Evolutionary conservation across 2,888 invertebrate species (phyloP).

Genomic region (Cantharis rufa): DNA sequence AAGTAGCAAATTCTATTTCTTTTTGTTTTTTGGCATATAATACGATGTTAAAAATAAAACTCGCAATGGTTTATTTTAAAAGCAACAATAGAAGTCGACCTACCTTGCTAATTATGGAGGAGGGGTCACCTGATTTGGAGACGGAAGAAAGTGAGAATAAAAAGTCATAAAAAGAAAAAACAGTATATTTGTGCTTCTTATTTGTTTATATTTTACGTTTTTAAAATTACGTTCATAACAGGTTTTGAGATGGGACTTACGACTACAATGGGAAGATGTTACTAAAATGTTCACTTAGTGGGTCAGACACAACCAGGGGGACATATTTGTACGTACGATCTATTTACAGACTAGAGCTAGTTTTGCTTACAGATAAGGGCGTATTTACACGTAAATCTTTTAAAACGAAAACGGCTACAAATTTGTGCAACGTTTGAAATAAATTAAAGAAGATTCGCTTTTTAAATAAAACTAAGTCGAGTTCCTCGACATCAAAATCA

Average conservation of each 20-base stretch:
- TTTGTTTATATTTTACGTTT: constrained; percentile 34
- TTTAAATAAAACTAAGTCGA: background rate
- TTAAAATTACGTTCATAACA: constrained; percentile 39
- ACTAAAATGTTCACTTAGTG: constrained; percentile 33
- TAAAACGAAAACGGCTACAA: constrained; percentile 5
- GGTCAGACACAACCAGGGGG: constrained; percentile 34
- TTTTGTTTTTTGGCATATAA: background rate
- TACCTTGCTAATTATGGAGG: background rate
- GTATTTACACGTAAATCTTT: constrained; percentile 39
- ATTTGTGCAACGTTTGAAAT: background rate
- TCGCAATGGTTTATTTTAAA: background rate
- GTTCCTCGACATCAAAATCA: background rate
- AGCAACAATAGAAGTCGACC: background rate
- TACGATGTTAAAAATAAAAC: background rate
- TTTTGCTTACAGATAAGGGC: constrained; percentile 44
- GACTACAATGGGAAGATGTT: constrained; percentile 34
- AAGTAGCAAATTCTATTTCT: background rate
- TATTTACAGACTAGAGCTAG: constrained; percentile 52
- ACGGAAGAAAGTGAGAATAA: background rate
- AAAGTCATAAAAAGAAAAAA: constrained; percentile 26
- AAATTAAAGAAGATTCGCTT: background rate
- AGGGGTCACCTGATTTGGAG: background rate
- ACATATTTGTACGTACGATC: constrained; percentile 48
- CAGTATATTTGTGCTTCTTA: constrained; percentile 30
- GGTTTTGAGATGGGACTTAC: constrained; percentile 26